These are phyloP conservation scores for Antennarius maculatus DNA, from an alignment of 2,797 vertebrate genomes.

Conservation along the genomic window DNA sequence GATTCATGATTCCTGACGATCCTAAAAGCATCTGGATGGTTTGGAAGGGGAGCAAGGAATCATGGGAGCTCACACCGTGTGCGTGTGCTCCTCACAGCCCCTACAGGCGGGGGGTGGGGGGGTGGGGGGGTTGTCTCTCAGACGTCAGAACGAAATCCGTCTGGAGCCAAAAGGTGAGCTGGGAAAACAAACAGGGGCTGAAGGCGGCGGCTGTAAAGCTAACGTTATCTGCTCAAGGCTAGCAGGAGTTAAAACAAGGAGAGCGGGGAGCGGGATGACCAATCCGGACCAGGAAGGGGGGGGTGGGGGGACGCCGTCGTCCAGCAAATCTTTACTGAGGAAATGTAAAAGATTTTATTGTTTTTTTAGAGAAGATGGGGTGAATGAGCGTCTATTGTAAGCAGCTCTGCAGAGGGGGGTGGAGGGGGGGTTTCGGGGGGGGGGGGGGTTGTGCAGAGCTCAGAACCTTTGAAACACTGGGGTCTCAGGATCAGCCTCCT, in stretches of 20 bases:
- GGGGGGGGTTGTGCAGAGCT: slow-evolving; percentile 47
- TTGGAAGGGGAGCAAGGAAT: background rate
- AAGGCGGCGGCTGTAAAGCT: slow-evolving; percentile 35
- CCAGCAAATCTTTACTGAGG: slow-evolving; percentile 66
- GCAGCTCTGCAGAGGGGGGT: slow-evolving; percentile 34
- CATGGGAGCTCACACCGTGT: slow-evolving; percentile 17
- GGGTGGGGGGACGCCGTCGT: slow-evolving; percentile 49
- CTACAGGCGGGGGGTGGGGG: slow-evolving; percentile 21
- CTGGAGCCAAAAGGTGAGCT: slow-evolving; percentile 54
- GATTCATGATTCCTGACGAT: too few species aligned
- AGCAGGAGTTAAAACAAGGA: slow-evolving; percentile 8
- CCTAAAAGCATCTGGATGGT: too few species aligned
- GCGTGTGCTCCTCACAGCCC: slow-evolving; percentile 39
- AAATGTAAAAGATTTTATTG: slow-evolving; percentile 78
- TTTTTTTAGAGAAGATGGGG: slow-evolving; percentile 62
- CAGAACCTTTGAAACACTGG: slow-evolving; percentile 64
- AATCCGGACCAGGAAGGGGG: slow-evolving; percentile 10
- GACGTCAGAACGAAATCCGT: slow-evolving; percentile 45
- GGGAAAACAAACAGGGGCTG: slow-evolving; percentile 51
- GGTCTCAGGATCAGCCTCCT: slow-evolving; percentile 60
- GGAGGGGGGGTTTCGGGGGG: background rate
- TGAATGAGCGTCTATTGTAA: slow-evolving; percentile 67
- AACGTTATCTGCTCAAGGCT: slow-evolving; percentile 32
- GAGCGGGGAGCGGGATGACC: background rate
- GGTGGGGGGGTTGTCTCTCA: slow-evolving; percentile 22